phyloP scores from a whole-genome alignment of 2,797 vertebrate species.

The Ibycter americanus region DNA sequence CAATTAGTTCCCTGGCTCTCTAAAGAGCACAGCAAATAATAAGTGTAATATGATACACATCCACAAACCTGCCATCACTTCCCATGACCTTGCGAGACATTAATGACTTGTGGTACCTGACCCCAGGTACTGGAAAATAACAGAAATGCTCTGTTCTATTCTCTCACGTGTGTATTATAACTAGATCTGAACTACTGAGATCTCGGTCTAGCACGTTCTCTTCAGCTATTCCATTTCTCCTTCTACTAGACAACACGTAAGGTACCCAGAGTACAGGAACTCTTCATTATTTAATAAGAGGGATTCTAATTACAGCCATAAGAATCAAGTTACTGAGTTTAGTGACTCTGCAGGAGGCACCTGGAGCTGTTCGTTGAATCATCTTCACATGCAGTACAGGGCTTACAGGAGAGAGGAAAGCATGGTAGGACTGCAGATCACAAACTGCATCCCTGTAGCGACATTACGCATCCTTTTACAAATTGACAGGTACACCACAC shows the following conservation, averaged over 20 bases:
- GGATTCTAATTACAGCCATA: conserved; percentile 37
- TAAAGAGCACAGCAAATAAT: neutral
- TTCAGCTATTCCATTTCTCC: neutral
- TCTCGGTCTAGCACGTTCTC: neutral
- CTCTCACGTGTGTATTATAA: neutral
- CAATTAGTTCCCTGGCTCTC: neutral
- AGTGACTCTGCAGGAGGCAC: neutral
- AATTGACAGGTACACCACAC: neutral
- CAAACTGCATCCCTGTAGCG: neutral
- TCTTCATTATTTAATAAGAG: conserved; percentile 63
- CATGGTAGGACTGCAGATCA: neutral
- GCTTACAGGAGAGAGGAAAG: neutral
- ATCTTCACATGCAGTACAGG: neutral
- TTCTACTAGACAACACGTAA: neutral
- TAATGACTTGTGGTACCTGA: neutral
- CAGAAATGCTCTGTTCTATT: neutral
- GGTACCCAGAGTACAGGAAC: neutral
- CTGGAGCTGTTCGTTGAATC: neutral
- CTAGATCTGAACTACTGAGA: neutral
- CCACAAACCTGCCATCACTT: neutral
- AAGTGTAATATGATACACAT: neutral
- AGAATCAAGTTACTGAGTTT: conserved; percentile 4
- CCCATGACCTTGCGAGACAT: neutral
- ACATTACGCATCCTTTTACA: no score
- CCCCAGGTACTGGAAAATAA: neutral